Base-by-base conservation (phyloP, 2,888 invertebrate genomes). In the Ceramica pisi region DNA sequence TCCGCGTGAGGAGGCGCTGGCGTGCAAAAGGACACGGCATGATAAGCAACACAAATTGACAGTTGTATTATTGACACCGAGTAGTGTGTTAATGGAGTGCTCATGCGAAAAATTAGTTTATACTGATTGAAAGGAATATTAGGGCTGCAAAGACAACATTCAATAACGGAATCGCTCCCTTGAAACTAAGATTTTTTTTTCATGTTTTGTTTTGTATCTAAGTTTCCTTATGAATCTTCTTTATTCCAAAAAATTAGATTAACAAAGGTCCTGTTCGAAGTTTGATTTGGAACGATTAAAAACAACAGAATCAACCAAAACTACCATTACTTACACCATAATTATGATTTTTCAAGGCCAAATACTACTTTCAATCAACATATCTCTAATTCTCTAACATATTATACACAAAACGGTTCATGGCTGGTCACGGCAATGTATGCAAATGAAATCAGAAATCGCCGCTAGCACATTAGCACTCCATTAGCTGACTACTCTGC, bases 1-100 rank as follows among this genome's bases (percentile, higher is more conserved):
- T 96, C 96, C 94, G 95, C 92, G 92, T 96, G 96, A 92, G 94
- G 96, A 85, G 95, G 95, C 92, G 95, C 95, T 96, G 91, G 94
- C 94, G 95, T 95, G 94, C 95, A 94, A 96, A 95, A 94, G 88
- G 93, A 95, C 92, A 95, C 90, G 86, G 92, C 92, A 94, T 92
- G 90, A 93, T 94, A 95, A 95, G 95, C 95, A 86, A 92, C 89
- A 91, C 84, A 88, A 87, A 81, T 80, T 83, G 74, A 79, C 80
- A 85, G 64, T 78, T 71, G 53, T 76, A 79, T 62, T 57, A 75
- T 80, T 48, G 61, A 12, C 70, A 78, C 70, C 5, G 70, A 81
- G 44, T 77, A 46, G 2, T 77, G 21, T 53, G 35, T 14, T 62
- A 77, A 69, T 77, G 65, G 78, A 81, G 78, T 59, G 70, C 19